Percentiles rank a stretch among this genome's conserved stretches.
Evolutionary conservation across 2,113 vertebrate species (phyloP).

Genomic region (Pteruthius melanotis): DNA sequence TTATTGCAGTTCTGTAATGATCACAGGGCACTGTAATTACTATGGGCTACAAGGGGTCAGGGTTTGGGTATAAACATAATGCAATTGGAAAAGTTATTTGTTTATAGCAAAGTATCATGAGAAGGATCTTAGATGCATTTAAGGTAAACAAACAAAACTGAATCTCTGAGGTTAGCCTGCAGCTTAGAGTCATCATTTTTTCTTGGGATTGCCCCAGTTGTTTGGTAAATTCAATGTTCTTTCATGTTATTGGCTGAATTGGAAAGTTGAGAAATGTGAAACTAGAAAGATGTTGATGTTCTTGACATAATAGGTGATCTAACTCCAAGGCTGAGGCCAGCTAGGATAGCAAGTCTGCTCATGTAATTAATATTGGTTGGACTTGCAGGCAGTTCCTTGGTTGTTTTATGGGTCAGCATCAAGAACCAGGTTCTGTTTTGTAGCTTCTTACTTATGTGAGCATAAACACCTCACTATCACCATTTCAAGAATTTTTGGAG

Average conservation of each 20-base stretch:
- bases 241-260: conserved; percentile 26
- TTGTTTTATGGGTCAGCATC: neutral
- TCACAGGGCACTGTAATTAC: neutral
- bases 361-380: neutral
- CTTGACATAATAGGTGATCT: neutral
- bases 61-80: neutral
- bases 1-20: neutral
- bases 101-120: neutral
- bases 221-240: conserved; percentile 51
- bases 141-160: conserved; percentile 6
- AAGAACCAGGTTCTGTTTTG: neutral
- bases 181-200: neutral
- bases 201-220: neutral
- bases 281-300: conserved; percentile 2
- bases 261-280: conserved; percentile 33
- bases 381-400: neutral
- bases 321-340: neutral
- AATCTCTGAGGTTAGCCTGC: neutral
- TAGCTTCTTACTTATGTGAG: neutral
- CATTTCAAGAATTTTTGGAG: neutral
- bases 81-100: neutral
- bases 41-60: neutral
- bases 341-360: neutral
- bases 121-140: neutral
- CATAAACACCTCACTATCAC: neutral